These are phyloP conservation scores for Mungos mungo DNA, from an alignment of 2,113 vertebrate species.

Conservation along the genomic window DNA sequence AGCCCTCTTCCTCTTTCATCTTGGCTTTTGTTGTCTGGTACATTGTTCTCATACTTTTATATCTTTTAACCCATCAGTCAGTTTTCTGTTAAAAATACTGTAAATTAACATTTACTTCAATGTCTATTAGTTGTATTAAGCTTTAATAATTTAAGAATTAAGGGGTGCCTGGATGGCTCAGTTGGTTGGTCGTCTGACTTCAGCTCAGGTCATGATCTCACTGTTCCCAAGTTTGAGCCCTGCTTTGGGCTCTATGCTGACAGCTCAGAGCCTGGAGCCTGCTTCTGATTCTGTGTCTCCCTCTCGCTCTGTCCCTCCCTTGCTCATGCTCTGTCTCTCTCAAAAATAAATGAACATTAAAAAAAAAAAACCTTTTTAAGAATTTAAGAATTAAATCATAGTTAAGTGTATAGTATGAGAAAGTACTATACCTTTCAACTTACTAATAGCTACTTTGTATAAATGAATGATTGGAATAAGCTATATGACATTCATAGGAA, in stretches of 20 bases:
- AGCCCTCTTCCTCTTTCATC: neutral
- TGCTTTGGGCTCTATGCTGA: too few species aligned
- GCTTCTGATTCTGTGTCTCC: too few species aligned
- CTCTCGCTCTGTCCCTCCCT: too few species aligned
- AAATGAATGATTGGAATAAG: neutral
- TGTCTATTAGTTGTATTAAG: neutral
- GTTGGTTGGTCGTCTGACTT: too few species aligned
- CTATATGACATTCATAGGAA: neutral
- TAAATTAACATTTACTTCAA: neutral
- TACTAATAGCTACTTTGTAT: neutral
- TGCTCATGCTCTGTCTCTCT: too few species aligned
- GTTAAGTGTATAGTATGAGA: neutral
- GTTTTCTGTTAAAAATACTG: slow-evolving; percentile 20
- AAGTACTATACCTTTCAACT: neutral
- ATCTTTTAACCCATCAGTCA: neutral
- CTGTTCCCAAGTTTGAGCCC: too few species aligned
- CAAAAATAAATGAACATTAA: too few species aligned
- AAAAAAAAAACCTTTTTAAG: neutral
- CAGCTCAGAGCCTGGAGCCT: too few species aligned
- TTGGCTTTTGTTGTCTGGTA: neutral
- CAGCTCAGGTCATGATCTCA: too few species aligned
- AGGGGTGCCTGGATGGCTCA: too few species aligned
- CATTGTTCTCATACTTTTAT: slow-evolving; percentile 2
- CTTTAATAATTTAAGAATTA: neutral
- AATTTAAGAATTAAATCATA: slow-evolving; percentile 11